Conservation (phyloP, 2,797 vertebrate species). For the Sardinella longiceps region DNA sequence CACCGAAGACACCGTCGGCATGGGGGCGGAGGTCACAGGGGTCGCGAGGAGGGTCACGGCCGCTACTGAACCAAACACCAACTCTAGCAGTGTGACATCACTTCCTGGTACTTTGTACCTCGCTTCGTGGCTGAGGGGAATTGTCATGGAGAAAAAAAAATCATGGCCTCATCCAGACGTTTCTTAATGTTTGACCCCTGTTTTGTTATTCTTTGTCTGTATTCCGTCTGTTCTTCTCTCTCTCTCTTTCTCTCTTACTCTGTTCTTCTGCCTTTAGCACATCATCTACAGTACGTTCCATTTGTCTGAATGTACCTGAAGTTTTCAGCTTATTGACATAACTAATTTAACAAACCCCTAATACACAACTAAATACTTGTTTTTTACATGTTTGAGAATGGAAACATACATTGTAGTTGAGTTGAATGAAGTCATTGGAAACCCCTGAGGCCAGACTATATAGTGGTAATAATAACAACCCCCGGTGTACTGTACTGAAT, state of each 20-base stretch:
- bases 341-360: background rate
- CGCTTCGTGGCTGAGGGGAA: background rate
- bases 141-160: slow-evolving; percentile 31
- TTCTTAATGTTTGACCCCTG: slow-evolving; percentile 33
- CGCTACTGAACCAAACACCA: slow-evolving; percentile 75
- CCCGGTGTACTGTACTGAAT: slow-evolving; percentile 1
- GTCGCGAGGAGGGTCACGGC: slow-evolving; percentile 69
- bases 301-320: slow-evolving; percentile 16
- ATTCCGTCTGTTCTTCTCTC: slow-evolving; percentile 35
- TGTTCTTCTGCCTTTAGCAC: background rate
- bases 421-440: background rate
- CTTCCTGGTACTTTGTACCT: slow-evolving; percentile 14
- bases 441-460: background rate
- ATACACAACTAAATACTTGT: background rate
- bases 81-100: slow-evolving; percentile 37
- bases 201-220: slow-evolving; percentile 8
- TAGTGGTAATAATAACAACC: background rate
- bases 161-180: slow-evolving; percentile 45
- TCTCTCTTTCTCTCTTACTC: slow-evolving; percentile 24
- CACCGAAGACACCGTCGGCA: slow-evolving; percentile 82
- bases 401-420: background rate
- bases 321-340: background rate
- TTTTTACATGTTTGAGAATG: background rate
- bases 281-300: slow-evolving; percentile 1
- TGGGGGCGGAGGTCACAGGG: slow-evolving; percentile 71